A percentile compares a stretch with the other conserved stretches of the same genome.
phyloP scores from a whole-genome alignment of 2,888 invertebrate genomes.

The Allophyes oxyacanthae region DNA sequence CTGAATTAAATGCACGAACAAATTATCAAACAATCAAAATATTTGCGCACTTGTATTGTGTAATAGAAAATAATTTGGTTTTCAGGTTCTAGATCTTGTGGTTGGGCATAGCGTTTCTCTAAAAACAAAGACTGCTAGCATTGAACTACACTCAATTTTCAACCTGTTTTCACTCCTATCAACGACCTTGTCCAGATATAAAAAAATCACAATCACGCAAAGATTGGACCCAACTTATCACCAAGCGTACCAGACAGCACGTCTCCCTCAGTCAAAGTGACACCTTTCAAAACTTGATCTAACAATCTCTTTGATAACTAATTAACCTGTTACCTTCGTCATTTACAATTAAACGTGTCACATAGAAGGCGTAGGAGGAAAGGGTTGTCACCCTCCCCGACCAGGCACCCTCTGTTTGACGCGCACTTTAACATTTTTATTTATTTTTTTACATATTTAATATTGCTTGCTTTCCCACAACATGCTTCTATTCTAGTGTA shows the following conservation, averaged over 20 bases:
- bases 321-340: constrained; percentile 50
- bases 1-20: too few species aligned
- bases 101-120: too few species aligned
- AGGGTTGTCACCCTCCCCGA: constrained; percentile 20
- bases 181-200: neutral
- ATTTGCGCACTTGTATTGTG: too few species aligned
- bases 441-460: constrained; percentile 21
- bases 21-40: too few species aligned
- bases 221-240: constrained; percentile 9
- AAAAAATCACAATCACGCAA: constrained; percentile 2
- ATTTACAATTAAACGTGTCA: constrained; percentile 47
- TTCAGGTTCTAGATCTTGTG: too few species aligned
- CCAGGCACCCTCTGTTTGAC: constrained; percentile 41
- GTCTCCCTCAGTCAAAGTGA: constrained; percentile 30
- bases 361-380: constrained; percentile 21
- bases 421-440: constrained; percentile 25
- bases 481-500: too few species aligned
- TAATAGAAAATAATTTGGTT: too few species aligned
- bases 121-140: too few species aligned
- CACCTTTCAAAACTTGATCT: constrained; percentile 47
- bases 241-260: constrained; percentile 15
- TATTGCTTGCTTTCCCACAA: neutral
- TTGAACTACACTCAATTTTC: too few species aligned
- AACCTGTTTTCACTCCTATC: too few species aligned
- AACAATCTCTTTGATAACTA: constrained; percentile 54